phyloP scores from a whole-genome alignment of 2,113 vertebrate genomes.

The Psilopogon haemacephalus region DNA sequence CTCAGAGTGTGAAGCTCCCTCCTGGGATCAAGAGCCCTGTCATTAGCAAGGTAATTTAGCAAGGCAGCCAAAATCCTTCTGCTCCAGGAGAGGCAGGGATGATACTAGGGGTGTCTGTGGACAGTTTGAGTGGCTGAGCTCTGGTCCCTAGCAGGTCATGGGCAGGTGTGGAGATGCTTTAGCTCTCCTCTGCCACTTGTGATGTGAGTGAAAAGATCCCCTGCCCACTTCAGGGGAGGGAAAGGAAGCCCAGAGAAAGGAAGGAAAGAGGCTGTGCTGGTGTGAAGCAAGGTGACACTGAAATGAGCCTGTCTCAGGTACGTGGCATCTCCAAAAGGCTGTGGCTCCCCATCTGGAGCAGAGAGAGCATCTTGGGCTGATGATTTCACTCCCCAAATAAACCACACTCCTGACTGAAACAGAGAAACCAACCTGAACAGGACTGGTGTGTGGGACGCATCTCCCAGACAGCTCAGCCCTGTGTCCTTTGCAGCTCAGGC shows the following conservation, averaged over 20 bases:
- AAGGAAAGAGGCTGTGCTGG: neutral
- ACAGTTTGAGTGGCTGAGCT: neutral
- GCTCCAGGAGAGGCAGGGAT: neutral
- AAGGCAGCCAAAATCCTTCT: neutral
- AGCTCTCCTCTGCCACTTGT: neutral
- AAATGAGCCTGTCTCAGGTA: neutral
- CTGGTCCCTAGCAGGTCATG: neutral
- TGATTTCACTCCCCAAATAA: slow-evolving; percentile 50
- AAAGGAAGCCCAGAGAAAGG: neutral
- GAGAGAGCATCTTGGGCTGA: neutral
- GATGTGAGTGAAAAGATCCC: neutral
- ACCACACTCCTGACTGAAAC: slow-evolving; percentile 45
- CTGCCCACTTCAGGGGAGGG: neutral
- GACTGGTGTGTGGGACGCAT: neutral
- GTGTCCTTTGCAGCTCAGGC: slow-evolving; percentile 20
- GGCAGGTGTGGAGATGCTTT: neutral
- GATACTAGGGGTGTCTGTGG: neutral
- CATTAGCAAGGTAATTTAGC: neutral
- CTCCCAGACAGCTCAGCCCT: slow-evolving; percentile 56
- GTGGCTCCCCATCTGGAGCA: neutral
- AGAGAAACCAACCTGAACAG: slow-evolving; percentile 24
- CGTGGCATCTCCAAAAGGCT: neutral
- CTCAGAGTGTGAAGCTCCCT: neutral
- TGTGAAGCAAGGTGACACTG: neutral
- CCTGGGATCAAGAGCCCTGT: neutral